Conservation (phyloP, 2,888 invertebrate genomes). For the Zhengitettix transpicula region DNA sequence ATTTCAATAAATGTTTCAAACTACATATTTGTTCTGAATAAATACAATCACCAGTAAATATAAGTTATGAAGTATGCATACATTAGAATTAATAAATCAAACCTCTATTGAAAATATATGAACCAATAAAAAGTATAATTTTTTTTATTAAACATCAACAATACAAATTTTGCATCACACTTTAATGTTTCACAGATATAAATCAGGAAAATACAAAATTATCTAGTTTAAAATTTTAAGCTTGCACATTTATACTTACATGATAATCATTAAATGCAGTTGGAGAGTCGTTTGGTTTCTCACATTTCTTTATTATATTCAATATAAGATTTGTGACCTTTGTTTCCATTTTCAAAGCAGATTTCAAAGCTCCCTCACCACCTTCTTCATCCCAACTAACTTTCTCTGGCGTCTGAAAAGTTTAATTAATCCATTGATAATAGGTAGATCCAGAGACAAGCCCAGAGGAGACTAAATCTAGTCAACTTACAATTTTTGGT, state of each 20-base stretch:
- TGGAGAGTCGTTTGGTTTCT: constrained; percentile 24
- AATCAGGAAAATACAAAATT: too few relatives aligned
- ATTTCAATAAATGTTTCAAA: too few relatives aligned
- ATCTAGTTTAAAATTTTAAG: too few relatives aligned
- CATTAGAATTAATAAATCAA: too few relatives aligned
- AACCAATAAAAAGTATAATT: too few relatives aligned
- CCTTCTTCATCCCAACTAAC: constrained; percentile 30
- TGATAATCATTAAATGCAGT: constrained; percentile 58
- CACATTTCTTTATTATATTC: constrained; percentile 52
- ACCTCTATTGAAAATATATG: too few relatives aligned
- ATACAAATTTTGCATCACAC: too few relatives aligned
- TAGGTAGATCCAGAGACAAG: neutral
- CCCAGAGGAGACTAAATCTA: neutral
- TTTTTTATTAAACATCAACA: too few relatives aligned
- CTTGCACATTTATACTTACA: constrained; percentile 32
- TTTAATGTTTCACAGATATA: too few relatives aligned
- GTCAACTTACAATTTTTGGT: constrained; percentile 24
- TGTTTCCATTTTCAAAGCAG: constrained; percentile 61
- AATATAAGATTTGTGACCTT: constrained; percentile 61
- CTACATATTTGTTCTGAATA: too few relatives aligned
- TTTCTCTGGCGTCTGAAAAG: constrained; percentile 13
- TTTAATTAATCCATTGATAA: neutral
- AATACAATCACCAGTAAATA: too few relatives aligned
- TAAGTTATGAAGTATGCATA: too few relatives aligned
- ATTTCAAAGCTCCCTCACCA: constrained; percentile 52